Conservation (phyloP, 2,113 vertebrate species). For the Sebastes schlegelii region DNA sequence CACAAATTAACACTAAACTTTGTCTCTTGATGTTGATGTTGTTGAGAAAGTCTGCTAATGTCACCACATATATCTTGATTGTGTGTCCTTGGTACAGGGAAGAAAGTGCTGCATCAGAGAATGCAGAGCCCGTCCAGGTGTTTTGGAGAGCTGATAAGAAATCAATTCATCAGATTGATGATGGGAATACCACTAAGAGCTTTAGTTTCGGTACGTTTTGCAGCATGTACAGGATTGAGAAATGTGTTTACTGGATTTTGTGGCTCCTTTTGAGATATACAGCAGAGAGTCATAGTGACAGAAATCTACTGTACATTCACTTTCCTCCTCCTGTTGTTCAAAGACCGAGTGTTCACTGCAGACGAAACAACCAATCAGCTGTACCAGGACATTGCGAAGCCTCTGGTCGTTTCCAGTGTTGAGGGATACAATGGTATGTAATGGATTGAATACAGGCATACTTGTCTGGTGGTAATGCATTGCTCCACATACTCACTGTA, state of each 20-base stretch:
- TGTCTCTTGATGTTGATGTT: neutral
- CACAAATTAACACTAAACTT: neutral
- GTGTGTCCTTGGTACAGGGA: slow-evolving; percentile 77
- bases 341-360: slow-evolving; percentile 91
- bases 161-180: slow-evolving; percentile 87
- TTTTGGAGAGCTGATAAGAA: slow-evolving; percentile 89
- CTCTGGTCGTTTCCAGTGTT: slow-evolving; percentile 93
- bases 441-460: neutral
- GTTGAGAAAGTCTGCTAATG: neutral
- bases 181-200: slow-evolving; percentile 84
- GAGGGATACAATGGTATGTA: slow-evolving; percentile 93
- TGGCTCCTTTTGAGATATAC: neutral
- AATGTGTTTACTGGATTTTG: neutral
- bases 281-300: neutral
- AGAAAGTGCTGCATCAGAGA: slow-evolving; percentile 61
- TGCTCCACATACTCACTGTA: neutral
- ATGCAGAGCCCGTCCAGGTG: slow-evolving; percentile 76
- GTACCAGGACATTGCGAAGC: slow-evolving; percentile 91
- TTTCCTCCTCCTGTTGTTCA: neutral
- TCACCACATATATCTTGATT: neutral
- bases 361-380: slow-evolving; percentile 88
- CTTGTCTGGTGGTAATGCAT: neutral
- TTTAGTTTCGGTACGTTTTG: slow-evolving; percentile 90
- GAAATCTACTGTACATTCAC: neutral
- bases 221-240: neutral